Percentiles rank a stretch among this genome's conserved stretches.
phyloP scores from a whole-genome alignment of 30 jellyfish, hydroid and myxozoan species.

The Hydra vulgaris region DNA sequence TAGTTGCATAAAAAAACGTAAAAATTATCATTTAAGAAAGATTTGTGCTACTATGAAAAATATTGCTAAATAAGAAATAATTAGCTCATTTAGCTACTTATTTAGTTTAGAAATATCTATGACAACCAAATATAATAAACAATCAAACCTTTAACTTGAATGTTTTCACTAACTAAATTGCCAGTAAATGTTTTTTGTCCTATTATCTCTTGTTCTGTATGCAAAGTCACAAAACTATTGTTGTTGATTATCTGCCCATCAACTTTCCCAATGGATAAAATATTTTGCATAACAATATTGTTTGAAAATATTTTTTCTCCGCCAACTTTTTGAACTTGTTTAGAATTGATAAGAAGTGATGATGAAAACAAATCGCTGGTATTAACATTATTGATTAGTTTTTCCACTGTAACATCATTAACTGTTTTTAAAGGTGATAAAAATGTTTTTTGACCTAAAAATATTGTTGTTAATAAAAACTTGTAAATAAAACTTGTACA shows the following conservation, averaged over 20 bases:
- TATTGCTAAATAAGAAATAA: no score
- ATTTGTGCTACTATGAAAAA: no score
- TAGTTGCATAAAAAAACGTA: background rate
- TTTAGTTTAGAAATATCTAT: no score
- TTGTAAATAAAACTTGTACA: no score
- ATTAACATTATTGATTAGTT: slow-evolving; percentile 27
- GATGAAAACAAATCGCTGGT: background rate
- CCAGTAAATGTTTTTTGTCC: slow-evolving; percentile 13
- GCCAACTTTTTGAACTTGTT: slow-evolving; percentile 21
- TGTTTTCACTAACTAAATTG: background rate
- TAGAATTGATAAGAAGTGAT: slow-evolving; percentile 17
- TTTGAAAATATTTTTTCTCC: slow-evolving; percentile 40
- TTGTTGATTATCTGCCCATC: slow-evolving; percentile 23
- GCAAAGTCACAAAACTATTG: slow-evolving; percentile 19
- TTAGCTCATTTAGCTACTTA: no score
- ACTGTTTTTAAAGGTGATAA: slow-evolving; percentile 8
- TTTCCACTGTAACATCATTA: slow-evolving; percentile 16
- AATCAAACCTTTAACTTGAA: slow-evolving; percentile 9
- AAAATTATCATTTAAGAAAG: no score
- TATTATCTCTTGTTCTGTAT: slow-evolving; percentile 33
- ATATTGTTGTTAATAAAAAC: background rate
- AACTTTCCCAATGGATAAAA: slow-evolving; percentile 21
- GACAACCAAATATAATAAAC: no score
- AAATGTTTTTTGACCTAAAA: slow-evolving; percentile 35
- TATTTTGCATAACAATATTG: background rate